phyloP scores from a whole-genome alignment of 2,888 invertebrate species.

The Chouioia cunea region DNA sequence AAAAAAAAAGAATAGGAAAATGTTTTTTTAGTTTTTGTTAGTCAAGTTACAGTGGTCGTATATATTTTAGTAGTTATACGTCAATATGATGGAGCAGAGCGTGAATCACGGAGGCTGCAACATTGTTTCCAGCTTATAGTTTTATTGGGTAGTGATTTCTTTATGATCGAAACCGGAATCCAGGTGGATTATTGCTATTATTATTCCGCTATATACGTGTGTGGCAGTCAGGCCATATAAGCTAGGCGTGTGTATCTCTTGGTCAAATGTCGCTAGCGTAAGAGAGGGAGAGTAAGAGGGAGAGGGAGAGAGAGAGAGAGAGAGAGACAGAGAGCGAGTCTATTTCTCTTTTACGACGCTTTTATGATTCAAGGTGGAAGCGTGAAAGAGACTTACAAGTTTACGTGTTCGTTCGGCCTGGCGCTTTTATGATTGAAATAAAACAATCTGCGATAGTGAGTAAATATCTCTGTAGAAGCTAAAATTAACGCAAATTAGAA shows the following conservation, averaged over 20 bases:
- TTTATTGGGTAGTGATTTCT: conserved; percentile 50
- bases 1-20: too few relatives aligned
- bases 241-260: conserved; percentile 47
- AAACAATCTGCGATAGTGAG: conserved; percentile 35
- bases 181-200: conserved; percentile 47
- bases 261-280: conserved; percentile 53
- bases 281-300: too few relatives aligned
- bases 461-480: conserved; percentile 34
- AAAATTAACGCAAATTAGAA: conserved; percentile 28
- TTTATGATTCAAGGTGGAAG: conserved; percentile 52
- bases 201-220: conserved; percentile 45
- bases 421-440: conserved; percentile 44
- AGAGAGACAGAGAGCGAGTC: too few relatives aligned
- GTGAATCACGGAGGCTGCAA: conserved; percentile 43
- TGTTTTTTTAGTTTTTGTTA: too few relatives aligned
- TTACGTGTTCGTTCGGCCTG: conserved; percentile 37
- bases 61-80: too few relatives aligned
- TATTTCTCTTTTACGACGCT: conserved; percentile 56
- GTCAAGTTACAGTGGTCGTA: too few relatives aligned
- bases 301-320: too few relatives aligned
- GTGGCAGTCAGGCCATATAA: conserved; percentile 46
- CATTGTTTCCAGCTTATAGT: conserved; percentile 63
- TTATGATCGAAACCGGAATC: conserved; percentile 50
- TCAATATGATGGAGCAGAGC: too few relatives aligned
- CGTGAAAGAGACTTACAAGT: conserved; percentile 45